These are phyloP conservation scores for Orientallactaga sibirica DNA, from an alignment of 2,797 vertebrate species.

Conservation along the genomic window DNA sequence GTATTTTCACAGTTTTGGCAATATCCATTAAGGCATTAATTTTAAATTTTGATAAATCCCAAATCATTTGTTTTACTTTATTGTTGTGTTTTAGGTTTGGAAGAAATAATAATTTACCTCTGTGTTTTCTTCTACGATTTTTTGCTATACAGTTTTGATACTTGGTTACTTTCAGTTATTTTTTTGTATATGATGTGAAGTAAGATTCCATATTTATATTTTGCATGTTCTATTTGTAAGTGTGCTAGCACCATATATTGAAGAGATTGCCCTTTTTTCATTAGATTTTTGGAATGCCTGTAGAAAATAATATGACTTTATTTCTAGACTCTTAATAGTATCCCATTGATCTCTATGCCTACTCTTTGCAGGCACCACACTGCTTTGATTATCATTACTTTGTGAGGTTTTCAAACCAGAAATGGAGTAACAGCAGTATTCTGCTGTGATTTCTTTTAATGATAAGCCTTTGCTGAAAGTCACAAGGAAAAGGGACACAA, in stretches of 20 bases:
- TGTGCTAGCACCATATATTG: no score
- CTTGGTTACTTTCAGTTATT: slow-evolving; percentile 11
- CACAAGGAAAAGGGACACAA: slow-evolving; percentile 1
- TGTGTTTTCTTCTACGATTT: not conserved
- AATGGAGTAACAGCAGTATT: not conserved
- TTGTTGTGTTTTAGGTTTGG: not conserved
- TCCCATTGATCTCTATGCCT: not conserved
- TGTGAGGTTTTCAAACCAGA: not conserved
- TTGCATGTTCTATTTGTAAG: no score
- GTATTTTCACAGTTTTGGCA: slow-evolving; percentile 15
- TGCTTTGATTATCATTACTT: not conserved
- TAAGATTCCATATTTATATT: not conserved
- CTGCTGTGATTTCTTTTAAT: slow-evolving; percentile 6
- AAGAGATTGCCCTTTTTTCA: no score
- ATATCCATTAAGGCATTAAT: not conserved
- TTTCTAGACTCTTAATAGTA: not conserved
- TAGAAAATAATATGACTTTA: not conserved
- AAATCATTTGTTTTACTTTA: slow-evolving; percentile 35
- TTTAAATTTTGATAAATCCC: slow-evolving; percentile 32
- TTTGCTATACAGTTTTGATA: not conserved
- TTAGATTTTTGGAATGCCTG: not conserved
- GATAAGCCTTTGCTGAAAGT: slow-evolving; percentile 24
- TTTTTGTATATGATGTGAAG: slow-evolving; percentile 5
- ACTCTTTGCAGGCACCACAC: not conserved
- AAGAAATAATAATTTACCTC: no score